A percentile compares a stretch with the other conserved stretches of the same genome.
phyloP scores from a whole-genome alignment of 1,140 invertebrate genomes.

The Anagrus nilaparvatae region DNA sequence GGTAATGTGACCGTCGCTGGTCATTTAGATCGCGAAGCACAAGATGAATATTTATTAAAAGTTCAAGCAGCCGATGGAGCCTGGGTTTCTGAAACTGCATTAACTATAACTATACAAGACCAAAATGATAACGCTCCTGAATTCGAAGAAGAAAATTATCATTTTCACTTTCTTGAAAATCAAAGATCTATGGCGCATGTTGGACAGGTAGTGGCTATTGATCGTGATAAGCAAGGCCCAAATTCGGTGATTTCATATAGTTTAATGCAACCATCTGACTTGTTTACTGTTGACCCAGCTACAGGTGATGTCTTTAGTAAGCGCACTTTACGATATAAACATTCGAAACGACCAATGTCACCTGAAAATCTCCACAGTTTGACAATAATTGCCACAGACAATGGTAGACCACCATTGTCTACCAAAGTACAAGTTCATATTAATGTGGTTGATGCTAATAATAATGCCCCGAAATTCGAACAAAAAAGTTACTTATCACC shows the following conservation, averaged over 20 bases:
- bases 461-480: constrained; percentile 75
- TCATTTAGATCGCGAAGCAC: constrained; percentile 73
- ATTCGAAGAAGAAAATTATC: constrained; percentile 79
- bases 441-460: constrained; percentile 86
- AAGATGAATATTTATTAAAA: constrained; percentile 84
- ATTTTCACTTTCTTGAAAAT: constrained; percentile 82
- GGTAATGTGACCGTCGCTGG: constrained; percentile 88
- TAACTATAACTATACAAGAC: constrained; percentile 89
- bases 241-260: constrained; percentile 91
- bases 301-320: constrained; percentile 86
- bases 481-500: constrained; percentile 65
- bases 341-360: constrained; percentile 62
- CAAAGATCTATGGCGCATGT: constrained; percentile 70
- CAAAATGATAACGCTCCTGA: constrained; percentile 90
- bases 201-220: constrained; percentile 78
- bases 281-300: constrained; percentile 82
- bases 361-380: constrained; percentile 82
- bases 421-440: constrained; percentile 73
- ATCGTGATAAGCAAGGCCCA: constrained; percentile 84
- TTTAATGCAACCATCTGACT: constrained; percentile 77
- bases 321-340: constrained; percentile 68
- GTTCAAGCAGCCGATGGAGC: constrained; percentile 79
- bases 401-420: constrained; percentile 85
- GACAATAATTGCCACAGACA: constrained; percentile 79
- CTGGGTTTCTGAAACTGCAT: constrained; percentile 76